A percentile compares a stretch with the other conserved stretches of the same genome.
Conservation (phyloP, 2,888 invertebrate genomes). For the Nephrotoma flavescens region DNA sequence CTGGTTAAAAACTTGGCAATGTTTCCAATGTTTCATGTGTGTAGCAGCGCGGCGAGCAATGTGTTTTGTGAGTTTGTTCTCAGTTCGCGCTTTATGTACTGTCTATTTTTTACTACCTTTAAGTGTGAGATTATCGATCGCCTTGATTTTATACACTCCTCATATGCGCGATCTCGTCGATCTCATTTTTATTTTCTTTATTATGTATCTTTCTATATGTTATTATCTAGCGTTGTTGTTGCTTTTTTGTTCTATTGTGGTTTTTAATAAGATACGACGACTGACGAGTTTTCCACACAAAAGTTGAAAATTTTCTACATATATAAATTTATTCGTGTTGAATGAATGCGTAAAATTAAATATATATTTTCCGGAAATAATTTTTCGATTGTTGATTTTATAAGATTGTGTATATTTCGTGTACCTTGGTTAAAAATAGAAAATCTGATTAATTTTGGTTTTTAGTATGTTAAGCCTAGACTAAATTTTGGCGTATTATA, state of each 20-base stretch:
- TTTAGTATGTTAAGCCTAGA: background rate
- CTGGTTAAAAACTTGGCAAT: conserved; percentile 3
- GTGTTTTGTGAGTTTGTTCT: background rate
- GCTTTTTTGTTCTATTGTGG: background rate
- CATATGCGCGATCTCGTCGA: too few species aligned
- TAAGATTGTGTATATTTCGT: background rate
- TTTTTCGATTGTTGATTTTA: background rate
- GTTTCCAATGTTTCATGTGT: conserved; percentile 1
- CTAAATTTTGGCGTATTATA: background rate
- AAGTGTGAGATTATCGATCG: background rate
- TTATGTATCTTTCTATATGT: too few species aligned
- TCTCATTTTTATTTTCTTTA: too few species aligned
- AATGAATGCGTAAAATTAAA: background rate
- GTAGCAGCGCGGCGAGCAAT: background rate
- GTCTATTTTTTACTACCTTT: background rate
- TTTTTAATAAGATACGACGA: background rate
- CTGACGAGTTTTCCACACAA: background rate
- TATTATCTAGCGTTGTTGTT: background rate
- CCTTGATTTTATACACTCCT: background rate
- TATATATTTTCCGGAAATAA: background rate
- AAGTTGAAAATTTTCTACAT: background rate
- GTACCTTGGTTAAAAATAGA: background rate
- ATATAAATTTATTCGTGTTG: background rate
- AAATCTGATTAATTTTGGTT: background rate
- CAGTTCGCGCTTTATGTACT: background rate